Percentiles rank a stretch among this genome's conserved stretches.
phyloP scores from a whole-genome alignment of 2,888 invertebrate species.

The Siphonodentalium dalli region DNA sequence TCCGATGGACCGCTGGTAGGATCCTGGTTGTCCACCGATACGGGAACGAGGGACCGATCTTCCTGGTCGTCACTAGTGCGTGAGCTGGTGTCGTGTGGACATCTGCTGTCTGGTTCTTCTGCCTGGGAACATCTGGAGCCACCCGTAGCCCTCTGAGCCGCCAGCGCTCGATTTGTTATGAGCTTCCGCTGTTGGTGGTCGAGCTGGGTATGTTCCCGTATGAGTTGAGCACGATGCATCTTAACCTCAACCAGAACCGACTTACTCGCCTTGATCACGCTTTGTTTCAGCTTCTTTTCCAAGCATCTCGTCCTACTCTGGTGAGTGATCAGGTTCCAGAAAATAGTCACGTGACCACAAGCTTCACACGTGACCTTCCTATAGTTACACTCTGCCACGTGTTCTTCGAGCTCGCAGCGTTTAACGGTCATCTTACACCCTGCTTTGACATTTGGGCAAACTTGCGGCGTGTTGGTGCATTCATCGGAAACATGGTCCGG shows the following conservation, averaged over 20 bases:
- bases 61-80: not conserved
- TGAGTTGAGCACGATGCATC: constrained; percentile 33
- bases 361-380: constrained; percentile 45
- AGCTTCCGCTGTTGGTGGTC: constrained; percentile 33
- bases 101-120: constrained; percentile 4
- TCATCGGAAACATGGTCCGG: constrained; percentile 42
- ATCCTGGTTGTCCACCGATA: not conserved
- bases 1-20: no score
- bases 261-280: constrained; percentile 38
- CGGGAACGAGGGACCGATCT: not conserved
- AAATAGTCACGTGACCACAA: constrained; percentile 39
- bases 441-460: constrained; percentile 33
- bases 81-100: constrained; percentile 4
- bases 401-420: constrained; percentile 36
- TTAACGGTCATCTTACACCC: constrained; percentile 41
- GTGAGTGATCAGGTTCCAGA: constrained; percentile 43
- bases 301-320: constrained; percentile 43
- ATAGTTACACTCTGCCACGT: constrained; percentile 42
- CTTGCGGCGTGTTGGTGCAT: constrained; percentile 40
- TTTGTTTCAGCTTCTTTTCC: constrained; percentile 45
- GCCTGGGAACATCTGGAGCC: not conserved
- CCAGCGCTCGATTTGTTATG: constrained; percentile 30
- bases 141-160: no score
- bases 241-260: constrained; percentile 32
- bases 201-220: constrained; percentile 27